Evolutionary conservation across 2,888 invertebrate species (phyloP), one percentile per base, ranked within the genome.

Genomic region (Stenodera caucasica): DNA sequence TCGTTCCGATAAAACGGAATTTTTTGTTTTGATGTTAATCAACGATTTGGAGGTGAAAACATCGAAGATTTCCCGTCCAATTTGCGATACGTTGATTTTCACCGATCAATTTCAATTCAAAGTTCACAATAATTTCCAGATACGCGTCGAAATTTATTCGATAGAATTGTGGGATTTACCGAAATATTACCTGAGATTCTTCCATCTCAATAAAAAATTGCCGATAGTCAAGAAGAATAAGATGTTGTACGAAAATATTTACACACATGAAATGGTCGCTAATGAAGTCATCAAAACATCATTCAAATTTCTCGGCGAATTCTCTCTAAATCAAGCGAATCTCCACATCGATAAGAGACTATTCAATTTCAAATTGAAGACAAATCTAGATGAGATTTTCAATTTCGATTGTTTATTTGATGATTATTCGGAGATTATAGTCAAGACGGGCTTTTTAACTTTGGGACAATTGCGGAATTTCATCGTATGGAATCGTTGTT

Each of bases 401-500:
- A 50, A 49, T 18, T 67, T 67, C 14, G 57, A 61, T 2, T 52
- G 68, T 11, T 55, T 49, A 11, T 45, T 45, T 2, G 61, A 68
- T 4, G 60, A 69, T 12, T 50, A 61, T 12, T 49, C 70, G 5
- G 33, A 59, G 7, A 58, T 71, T n/a, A 57, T 37, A 50, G 67
- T 53, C 61, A 74, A 12, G 45, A 70, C 76, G 1, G 85, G 86
- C 0, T 85, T 84, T 68, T 68, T 86, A 1, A 84, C 82, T 49
- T 77, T 84, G 12, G 82, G 84, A 12, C 76, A 80, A 15, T 67
- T 64, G 2, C 78, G 77, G 5, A 76, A 78, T 2, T 71, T 74
- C 1, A 77, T 82, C 18, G 75, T 76, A 56, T 86, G 86, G 86
- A 84, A 84, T 71, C 79, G 83, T 0, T 78, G 82, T 55, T 86